Percentiles rank a stretch among this genome's conserved stretches.
Evolutionary conservation across 1,140 invertebrate genomes (phyloP).

Genomic region (Drosophila nigromelanica): DNA sequence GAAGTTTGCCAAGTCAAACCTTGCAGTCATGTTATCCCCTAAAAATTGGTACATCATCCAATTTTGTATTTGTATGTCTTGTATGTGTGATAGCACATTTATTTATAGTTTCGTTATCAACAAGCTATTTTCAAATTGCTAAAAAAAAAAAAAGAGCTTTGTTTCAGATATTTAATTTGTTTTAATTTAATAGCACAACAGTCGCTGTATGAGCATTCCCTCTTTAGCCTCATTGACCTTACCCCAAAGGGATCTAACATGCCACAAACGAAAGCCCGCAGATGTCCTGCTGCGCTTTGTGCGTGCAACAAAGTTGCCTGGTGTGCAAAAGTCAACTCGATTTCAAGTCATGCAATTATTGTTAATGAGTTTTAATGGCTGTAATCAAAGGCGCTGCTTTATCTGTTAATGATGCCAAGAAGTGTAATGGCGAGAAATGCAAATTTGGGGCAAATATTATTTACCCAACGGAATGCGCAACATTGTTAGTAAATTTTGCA

Average conservation of each 20-base stretch:
- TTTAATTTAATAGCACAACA: too few species aligned
- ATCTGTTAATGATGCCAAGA: constrained; percentile 66
- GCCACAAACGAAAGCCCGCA: constrained; percentile 1
- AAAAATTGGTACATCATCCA: too few species aligned
- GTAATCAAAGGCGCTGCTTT: constrained; percentile 43
- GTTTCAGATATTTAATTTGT: too few species aligned
- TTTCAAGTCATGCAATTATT: constrained; percentile 53
- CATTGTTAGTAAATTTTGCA: constrained; percentile 60
- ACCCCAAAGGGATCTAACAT: background rate
- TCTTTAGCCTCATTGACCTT: background rate
- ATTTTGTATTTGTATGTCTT: too few species aligned
- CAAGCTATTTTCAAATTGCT: too few species aligned
- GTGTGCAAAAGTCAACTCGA: background rate
- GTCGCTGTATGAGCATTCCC: too few species aligned
- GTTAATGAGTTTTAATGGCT: constrained; percentile 73
- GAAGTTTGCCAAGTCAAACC: too few species aligned
- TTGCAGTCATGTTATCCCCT: too few species aligned
- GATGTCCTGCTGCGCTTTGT: background rate
- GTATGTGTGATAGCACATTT: too few species aligned
- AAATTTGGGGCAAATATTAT: constrained; percentile 58
- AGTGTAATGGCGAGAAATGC: constrained; percentile 48
- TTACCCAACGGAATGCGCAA: constrained; percentile 54
- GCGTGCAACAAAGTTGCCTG: constrained; percentile 10
- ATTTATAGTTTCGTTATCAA: too few species aligned
- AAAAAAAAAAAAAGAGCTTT: too few species aligned